These are phyloP conservation scores for Calonectris borealis DNA, from an alignment of 2,113 vertebrate species.

Conservation along the genomic window DNA sequence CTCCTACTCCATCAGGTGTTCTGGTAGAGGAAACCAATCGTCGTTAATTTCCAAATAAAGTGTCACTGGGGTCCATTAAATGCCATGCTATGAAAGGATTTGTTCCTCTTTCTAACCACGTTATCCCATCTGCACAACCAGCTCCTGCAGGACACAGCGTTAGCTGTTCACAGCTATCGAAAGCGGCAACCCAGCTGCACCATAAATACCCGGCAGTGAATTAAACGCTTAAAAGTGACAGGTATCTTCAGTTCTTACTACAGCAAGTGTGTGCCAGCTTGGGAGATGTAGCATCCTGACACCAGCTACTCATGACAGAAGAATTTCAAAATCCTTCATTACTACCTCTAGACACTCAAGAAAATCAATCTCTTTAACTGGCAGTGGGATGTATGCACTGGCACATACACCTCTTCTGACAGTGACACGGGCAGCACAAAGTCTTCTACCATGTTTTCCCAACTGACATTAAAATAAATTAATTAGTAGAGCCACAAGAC, in stretches of 20 bases:
- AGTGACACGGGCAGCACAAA: neutral
- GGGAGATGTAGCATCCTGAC: neutral
- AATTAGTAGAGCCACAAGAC: neutral
- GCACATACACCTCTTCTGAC: neutral
- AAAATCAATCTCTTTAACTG: neutral
- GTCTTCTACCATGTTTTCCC: neutral
- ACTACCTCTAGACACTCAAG: neutral
- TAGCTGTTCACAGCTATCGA: neutral
- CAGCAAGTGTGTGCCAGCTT: neutral
- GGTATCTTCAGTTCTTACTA: neutral
- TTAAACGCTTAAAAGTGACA: neutral
- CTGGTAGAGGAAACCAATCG: neutral
- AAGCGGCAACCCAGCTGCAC: neutral
- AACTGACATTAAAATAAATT: neutral
- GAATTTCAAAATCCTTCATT: neutral
- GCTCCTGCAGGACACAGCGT: neutral
- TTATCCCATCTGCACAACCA: neutral
- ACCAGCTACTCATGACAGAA: neutral
- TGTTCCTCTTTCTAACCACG: neutral
- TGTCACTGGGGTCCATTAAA: neutral
- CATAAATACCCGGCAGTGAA: neutral
- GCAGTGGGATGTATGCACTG: neutral
- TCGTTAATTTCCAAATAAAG: neutral
- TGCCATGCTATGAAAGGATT: neutral
- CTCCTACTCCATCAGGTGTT: neutral